phyloP scores from a whole-genome alignment of 2,113 vertebrate species.

The Gallinago undulata region DNA sequence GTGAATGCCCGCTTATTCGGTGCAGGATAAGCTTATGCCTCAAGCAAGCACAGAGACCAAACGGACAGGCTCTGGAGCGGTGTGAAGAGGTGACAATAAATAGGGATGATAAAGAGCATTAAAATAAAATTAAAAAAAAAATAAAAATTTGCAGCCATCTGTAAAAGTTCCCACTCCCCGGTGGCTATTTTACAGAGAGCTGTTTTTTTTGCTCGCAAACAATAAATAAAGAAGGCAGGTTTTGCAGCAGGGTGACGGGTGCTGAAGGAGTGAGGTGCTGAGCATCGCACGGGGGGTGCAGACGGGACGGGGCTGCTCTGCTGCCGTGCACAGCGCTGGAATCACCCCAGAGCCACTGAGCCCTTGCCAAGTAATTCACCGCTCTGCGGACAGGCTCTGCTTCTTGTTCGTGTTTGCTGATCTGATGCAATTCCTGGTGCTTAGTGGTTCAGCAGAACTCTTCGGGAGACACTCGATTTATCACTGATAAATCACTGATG shows the following conservation, averaged over 20 bases:
- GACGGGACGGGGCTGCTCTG: not conserved
- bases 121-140: not conserved
- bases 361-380: slow-evolving; percentile 24
- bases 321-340: not conserved
- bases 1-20: not conserved
- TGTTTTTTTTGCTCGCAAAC: not conserved
- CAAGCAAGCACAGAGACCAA: slow-evolving; percentile 11
- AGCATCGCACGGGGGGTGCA: rapidly evolving
- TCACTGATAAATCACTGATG: slow-evolving; percentile 65
- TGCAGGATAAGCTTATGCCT: not conserved
- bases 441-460: slow-evolving; percentile 55
- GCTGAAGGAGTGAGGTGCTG: not conserved
- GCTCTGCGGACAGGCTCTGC: not conserved
- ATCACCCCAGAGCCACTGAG: slow-evolving; percentile 12
- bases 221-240: not conserved
- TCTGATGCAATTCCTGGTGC: slow-evolving; percentile 27
- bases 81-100: slow-evolving; percentile 14
- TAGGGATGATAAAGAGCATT: not conserved
- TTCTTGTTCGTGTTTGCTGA: slow-evolving; percentile 3
- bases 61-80: not conserved
- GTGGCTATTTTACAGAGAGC: slow-evolving; percentile 9
- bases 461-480: slow-evolving; percentile 48
- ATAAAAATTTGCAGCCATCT: not conserved
- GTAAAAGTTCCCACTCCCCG: not conserved
- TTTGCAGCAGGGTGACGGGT: not conserved